Evolutionary conservation across 2,888 invertebrate genomes (phyloP), one percentile per base, ranked within the genome.

Genomic region (Sphinx pinastri): DNA sequence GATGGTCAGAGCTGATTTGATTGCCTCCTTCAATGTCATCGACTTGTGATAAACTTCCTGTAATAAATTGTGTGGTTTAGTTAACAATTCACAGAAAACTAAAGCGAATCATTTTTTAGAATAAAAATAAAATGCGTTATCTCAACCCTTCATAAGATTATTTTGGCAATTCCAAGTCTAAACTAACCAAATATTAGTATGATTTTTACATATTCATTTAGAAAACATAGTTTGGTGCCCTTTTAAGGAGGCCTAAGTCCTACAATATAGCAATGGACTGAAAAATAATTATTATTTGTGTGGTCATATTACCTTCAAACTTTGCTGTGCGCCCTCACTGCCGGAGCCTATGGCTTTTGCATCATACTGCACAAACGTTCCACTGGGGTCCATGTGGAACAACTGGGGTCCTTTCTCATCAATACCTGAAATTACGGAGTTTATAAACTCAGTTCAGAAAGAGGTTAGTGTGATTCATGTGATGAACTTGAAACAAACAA

Each of bases 281-380:
- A 0, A 55, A 8, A 67, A 54, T 25, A 1, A 47, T 38, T 47
- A 54, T 49, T 38, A 49, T 25, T 25, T 25, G 51, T 45, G 55
- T 80, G 49, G 0, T 6, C 14, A 57, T 6, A 25, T 59, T 58
- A 94, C 94, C 92, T 94, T 95, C 70, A 97, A 91, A 83, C 98
- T 98, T 89, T 99, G 99, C 88, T 99, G 99, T 67, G 99, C 99
- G 0, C 99, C 99, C 93, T 99, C 99, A 78, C 99, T 99, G 52
- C 99, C 99, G 0, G 99, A 99, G 0, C 99, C 99, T 79, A 99
- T 99, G 3, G 99, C 99, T 93, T 99, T 99, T 51, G 99, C 99
- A 82, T 99, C 98, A 90, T 98, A 99, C 86, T 98, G 97, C 72
- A 99, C 98, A 90, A 98, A 99, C 0, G 99, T 99, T 47, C 99